Percentiles rank a stretch among this genome's conserved stretches.
These are phyloP conservation scores for Umimayanthus kanabou DNA, from an alignment of 92 coral and sea anemone species.

Conservation along the genomic window DNA sequence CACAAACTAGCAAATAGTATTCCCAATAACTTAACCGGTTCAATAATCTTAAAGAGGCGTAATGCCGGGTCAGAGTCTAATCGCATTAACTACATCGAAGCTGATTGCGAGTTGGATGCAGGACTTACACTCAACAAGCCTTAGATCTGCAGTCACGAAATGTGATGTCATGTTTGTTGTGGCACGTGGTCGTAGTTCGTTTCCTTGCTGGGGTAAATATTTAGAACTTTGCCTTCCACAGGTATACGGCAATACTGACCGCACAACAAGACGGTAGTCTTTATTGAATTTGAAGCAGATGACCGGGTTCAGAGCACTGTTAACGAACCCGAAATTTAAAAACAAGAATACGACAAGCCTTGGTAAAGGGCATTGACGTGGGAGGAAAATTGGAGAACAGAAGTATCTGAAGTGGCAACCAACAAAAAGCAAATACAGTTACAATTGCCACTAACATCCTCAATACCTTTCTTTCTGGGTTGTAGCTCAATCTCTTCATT, in stretches of 20 bases:
- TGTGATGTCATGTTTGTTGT: not conserved
- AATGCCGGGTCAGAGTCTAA: no score
- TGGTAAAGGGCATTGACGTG: not conserved
- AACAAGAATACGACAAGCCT: not conserved
- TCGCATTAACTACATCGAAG: no score
- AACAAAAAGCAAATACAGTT: constrained; percentile 51
- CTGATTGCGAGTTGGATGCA: no score
- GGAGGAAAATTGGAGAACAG: not conserved
- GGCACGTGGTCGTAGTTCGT: not conserved
- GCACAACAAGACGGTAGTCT: constrained; percentile 21
- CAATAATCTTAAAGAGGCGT: no score
- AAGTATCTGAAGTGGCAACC: constrained; percentile 44
- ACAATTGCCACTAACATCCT: constrained; percentile 58
- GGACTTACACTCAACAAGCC: no score
- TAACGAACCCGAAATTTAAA: not conserved
- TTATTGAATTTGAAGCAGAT: constrained; percentile 20
- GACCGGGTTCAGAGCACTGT: constrained; percentile 17
- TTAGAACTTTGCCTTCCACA: not conserved
- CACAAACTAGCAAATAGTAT: no score
- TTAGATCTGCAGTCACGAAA: not conserved
- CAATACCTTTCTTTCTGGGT: constrained; percentile 47
- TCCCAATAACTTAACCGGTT: no score
- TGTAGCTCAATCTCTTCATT: constrained; percentile 55
- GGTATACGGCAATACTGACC: not conserved
- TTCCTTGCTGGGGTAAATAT: not conserved